Conservation (phyloP, 2,888 invertebrate species). For the Drosophila siamana region DNA sequence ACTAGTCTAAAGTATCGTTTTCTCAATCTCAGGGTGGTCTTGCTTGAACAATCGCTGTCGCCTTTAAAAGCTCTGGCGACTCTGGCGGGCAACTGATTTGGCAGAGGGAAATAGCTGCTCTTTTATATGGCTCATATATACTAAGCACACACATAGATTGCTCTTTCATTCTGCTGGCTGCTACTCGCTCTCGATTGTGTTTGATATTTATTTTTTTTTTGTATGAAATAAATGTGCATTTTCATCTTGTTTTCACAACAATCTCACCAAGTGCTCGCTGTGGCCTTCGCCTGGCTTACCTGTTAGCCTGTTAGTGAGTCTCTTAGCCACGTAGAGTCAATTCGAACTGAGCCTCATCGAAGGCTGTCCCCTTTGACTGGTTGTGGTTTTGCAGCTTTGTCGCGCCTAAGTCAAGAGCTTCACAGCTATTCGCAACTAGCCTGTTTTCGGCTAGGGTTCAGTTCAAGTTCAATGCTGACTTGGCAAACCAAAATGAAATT, state of each 20-base stretch:
- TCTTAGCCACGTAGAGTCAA: too few species aligned
- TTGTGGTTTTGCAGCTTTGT: conserved; percentile 17
- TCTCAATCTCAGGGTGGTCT: conserved; percentile 18
- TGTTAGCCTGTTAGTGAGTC: not conserved
- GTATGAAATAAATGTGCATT: conserved; percentile 60
- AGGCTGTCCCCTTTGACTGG: conserved; percentile 20
- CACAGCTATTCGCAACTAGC: conserved; percentile 7
- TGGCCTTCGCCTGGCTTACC: conserved; percentile 16
- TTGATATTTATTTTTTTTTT: not conserved
- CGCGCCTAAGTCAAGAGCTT: conserved; percentile 7
- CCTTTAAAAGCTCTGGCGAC: conserved; percentile 7
- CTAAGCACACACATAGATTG: not conserved
- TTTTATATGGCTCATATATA: conserved; percentile 35
- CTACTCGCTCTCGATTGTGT: not conserved
- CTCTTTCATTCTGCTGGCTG: not conserved
- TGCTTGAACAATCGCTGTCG: conserved; percentile 42
- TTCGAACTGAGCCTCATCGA: conserved; percentile 22
- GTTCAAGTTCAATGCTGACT: conserved; percentile 79
- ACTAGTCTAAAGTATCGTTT: not conserved
- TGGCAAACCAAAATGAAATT: conserved; percentile 23
- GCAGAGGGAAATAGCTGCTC: conserved; percentile 2
- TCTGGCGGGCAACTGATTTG: conserved; percentile 31
- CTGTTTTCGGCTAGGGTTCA: conserved; percentile 14
- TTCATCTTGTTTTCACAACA: conserved; percentile 51
- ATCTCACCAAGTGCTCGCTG: not conserved